Base-by-base conservation (phyloP, 2,797 vertebrate genomes). In the Anabas testudineus region DNA sequence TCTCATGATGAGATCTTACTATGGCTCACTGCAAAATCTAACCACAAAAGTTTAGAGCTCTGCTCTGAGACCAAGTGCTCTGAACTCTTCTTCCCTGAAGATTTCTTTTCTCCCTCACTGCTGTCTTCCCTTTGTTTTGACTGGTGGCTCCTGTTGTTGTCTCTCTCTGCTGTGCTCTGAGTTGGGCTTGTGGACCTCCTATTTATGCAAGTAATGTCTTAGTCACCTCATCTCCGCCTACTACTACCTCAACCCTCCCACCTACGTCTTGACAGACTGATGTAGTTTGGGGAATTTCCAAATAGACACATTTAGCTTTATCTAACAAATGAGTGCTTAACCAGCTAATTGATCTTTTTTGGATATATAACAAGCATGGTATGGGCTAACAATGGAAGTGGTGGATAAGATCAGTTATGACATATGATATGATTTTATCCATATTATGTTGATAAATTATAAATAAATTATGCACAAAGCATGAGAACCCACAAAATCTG, bases 121-220 rank as follows among this genome's bases (percentile, higher is more conserved):
- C 48, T 80, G 57, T 69, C 58, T 78, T 76, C 57, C 76, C 75
- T 74, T 84, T 85, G 86, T 80, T 86, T 80, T 85, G 58, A 76
- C 64, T 73, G 78, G 34, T 57, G 46, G 37, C 43, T 86, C 71
- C 66, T 87, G 76, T 81, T 65, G 62, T 82, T 76, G 74, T 55
- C 76, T 65, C 21, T 51, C 69, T 79, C 62, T 41, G 57, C 48
- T 88, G 60, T 87, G 68, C 19, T n/a, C 59, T 76, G 64, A 55
- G 59, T 73, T 71, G 55, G 54, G 42, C 71, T 53, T 76, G 79
- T 79, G 78, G 81, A 72, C 41, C 84, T 62, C 68, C 85, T 92
- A 94, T 95, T 92, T 95, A 95, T 93, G 73, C 83, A 82, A 49
- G 14, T 37, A 57, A 59, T n/a, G 63, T 74, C 84, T 93, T 93